Percentiles rank a stretch among this genome's conserved stretches.
These are phyloP conservation scores for Stomatorhinus ivindoensis DNA, from an alignment of 2,113 vertebrate genomes.

Conservation along the genomic window DNA sequence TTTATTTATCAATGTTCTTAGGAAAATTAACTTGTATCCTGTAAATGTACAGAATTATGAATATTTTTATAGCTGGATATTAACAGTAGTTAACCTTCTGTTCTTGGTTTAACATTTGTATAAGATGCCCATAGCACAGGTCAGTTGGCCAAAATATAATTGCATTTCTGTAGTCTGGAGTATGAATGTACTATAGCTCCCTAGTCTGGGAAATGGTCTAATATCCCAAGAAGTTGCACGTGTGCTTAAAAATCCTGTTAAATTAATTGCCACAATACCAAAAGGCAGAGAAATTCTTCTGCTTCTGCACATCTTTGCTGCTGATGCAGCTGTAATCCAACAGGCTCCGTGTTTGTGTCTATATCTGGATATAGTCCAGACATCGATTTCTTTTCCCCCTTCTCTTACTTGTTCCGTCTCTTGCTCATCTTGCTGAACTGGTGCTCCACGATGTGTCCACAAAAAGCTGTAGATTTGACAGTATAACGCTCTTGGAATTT, in stretches of 20 bases:
- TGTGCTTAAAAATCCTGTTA: neutral
- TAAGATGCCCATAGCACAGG: neutral
- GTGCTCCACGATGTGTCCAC: neutral
- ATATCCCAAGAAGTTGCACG: neutral
- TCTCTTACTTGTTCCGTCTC: neutral
- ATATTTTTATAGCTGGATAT: neutral
- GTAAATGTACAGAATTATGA: neutral
- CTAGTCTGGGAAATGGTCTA: neutral
- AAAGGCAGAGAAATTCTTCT: neutral
- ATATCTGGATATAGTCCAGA: conserved; percentile 6
- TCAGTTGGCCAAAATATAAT: neutral
- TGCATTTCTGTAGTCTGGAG: neutral
- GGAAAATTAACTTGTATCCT: neutral
- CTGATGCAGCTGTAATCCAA: neutral
- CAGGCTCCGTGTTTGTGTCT: neutral
- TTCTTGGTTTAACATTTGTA: neutral
- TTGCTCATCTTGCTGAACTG: neutral
- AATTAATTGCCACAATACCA: neutral
- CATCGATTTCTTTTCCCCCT: neutral
- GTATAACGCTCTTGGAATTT: neutral
- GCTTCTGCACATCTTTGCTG: neutral
- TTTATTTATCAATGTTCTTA: neutral
- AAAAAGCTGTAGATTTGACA: neutral
- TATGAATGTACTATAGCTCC: neutral
- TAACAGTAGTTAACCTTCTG: neutral